These are phyloP conservation scores for Drosophila mulleri DNA, from an alignment of 2,888 invertebrate genomes.

Conservation along the genomic window DNA sequence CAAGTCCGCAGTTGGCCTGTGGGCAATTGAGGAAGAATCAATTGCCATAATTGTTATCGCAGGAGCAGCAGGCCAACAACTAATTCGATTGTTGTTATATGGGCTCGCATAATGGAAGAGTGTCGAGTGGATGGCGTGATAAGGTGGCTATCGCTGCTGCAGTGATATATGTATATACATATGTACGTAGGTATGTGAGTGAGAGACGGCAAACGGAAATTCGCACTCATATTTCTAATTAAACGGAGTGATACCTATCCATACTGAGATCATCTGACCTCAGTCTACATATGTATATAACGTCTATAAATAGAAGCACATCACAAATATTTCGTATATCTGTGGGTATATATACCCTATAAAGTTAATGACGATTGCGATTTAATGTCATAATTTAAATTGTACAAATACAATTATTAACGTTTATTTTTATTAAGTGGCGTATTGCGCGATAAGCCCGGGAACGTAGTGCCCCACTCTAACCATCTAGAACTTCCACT, in stretches of 20 bases:
- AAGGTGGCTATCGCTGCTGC: conserved; percentile 25
- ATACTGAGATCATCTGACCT: conserved; percentile 39
- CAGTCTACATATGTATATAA: conserved; percentile 24
- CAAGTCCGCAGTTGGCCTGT: background rate
- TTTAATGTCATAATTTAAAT: conserved; percentile 76
- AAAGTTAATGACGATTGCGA: conserved; percentile 39
- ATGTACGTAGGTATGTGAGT: background rate
- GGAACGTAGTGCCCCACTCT: background rate
- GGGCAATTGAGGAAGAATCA: conserved; percentile 61
- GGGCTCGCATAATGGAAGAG: conserved; percentile 17
- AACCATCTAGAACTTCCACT: background rate
- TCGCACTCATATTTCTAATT: conserved; percentile 54
- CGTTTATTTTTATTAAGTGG: conserved; percentile 79
- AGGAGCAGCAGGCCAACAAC: conserved; percentile 49
- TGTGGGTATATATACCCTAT: background rate
- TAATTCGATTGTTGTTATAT: conserved; percentile 59
- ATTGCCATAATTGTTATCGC: conserved; percentile 71
- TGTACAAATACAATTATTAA: conserved; percentile 79
- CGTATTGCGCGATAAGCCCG: conserved; percentile 63
- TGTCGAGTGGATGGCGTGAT: conserved; percentile 55
- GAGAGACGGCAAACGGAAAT: conserved; percentile 45
- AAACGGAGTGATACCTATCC: conserved; percentile 8
- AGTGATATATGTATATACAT: background rate
- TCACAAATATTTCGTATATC: conserved; percentile 11
- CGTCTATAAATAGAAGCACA: conserved; percentile 30